Base-by-base conservation (phyloP, 2,888 invertebrate species). In the Smittia aterrima region DNA sequence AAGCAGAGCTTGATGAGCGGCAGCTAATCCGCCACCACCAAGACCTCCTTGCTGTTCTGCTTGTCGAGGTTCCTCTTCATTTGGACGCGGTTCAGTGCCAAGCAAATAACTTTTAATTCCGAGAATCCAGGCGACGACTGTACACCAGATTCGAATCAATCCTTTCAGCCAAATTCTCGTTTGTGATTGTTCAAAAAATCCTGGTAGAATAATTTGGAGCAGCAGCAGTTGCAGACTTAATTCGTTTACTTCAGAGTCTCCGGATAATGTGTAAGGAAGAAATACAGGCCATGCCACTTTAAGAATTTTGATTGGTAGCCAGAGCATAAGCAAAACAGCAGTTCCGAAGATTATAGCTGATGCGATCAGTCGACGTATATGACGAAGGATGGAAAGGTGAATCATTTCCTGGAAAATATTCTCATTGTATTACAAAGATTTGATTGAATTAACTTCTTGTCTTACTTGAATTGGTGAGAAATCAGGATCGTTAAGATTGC, bases 401-500 rank as follows among this genome's bases (percentile, higher is more conserved):
- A 99, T 98, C 98, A 99, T 98, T 89, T 94, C 91, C 87, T 96
- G 79, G 32, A 24, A 64, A 67, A 73, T 24, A 32, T 24, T 20
- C 40, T 38, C n/a, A 58, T 75, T 67, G 11, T 40, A 76, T 47
- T 47, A 25, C n/a, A 64, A 27, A 41, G 9, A 27, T 32, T 32
- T 66, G 71, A 20, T 72, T 68, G 66, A 18, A 66, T 62, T 20
- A 18, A 32, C n/a, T n/a, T n/a, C n/a, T 32, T 6, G 9, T 79
- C 80, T 77, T 76, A 88, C 96, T 85, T 96, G 97, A 76, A 99
- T 97, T 6, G 99, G 99, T 84, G 98, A 98, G 80, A 99, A 99
- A 80, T 99, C 98, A 0, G 99, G 98, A 84, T 99, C 98, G 83
- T 99, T 99, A 75, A 99, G 86, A 82, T 99, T 99, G 77, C 98